Evolutionary conservation across 2,888 invertebrate genomes (phyloP).

Genomic region (Sarcophaga carnaria): DNA sequence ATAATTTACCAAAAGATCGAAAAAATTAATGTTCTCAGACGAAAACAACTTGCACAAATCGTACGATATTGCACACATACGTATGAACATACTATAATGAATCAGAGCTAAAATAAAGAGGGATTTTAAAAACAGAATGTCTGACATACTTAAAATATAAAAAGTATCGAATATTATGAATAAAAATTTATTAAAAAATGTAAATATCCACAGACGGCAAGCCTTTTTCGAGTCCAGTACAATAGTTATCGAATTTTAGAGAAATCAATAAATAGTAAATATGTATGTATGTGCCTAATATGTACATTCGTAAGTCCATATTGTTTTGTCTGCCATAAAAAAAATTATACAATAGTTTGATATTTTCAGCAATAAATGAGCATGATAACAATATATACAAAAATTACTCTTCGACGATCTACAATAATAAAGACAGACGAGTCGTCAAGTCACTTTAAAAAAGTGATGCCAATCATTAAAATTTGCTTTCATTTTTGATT

Average conservation of each 20-base stretch:
- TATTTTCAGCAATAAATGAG: slow-evolving; percentile 14
- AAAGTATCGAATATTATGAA: too few species aligned
- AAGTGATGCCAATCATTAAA: slow-evolving; percentile 17
- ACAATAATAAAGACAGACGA: slow-evolving; percentile 40
- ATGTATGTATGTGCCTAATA: background rate
- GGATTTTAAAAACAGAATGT: too few species aligned
- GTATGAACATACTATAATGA: background rate
- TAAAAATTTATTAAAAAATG: background rate
- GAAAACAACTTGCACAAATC: too few species aligned
- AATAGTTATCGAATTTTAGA: slow-evolving; percentile 35
- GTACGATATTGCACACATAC: background rate
- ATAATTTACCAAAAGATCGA: too few species aligned
- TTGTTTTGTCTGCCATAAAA: slow-evolving; percentile 39
- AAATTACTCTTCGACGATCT: slow-evolving; percentile 22
- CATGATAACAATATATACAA: slow-evolving; percentile 41
- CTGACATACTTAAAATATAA: too few species aligned
- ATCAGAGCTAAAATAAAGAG: too few species aligned
- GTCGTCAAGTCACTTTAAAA: slow-evolving; percentile 12
- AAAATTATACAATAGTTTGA: slow-evolving; percentile 37
- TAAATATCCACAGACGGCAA: slow-evolving; percentile 7
- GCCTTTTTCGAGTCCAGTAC: slow-evolving; percentile 31
- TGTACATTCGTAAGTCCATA: background rate
- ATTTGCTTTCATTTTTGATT: too few species aligned
- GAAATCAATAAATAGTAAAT: slow-evolving; percentile 41
- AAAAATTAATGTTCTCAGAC: too few species aligned